Evolutionary conservation across 1,140 invertebrate genomes (phyloP), one percentile per base, ranked within the genome.

Genomic region (Geopemphigus sp.): DNA sequence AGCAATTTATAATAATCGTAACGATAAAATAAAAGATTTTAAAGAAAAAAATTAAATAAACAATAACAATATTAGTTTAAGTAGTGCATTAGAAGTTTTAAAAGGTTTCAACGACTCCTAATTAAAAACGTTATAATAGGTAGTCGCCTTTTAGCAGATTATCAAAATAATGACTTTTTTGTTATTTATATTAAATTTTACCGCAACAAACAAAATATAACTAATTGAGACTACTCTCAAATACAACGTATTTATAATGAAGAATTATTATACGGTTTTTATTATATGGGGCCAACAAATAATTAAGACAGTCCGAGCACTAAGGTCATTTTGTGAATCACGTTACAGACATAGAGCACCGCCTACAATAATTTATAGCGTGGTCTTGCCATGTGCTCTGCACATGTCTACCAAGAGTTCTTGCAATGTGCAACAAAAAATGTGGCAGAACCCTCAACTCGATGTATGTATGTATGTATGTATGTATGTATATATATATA

Each of bases 251-350:
- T 66, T n/a, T 15, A 15, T 66, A 66, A 66, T 66, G 63, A 66
- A 66, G 32, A 66, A 66, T 66, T n/a, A 66, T 66, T 66, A 66
- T 11, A 19, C 8, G 0, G 29, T 32, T 5, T 63, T 66, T 22
- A 47, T 26, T 50, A 50, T n/a, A n/a, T 22, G 39, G 22, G 24
- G 45, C 39, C 39, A 24, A 68, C 22, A 47, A 47, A 24, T 68
- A 68, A 70, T 53, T 29, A 39, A 72, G 26, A 72, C 68, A 32
- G 24, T 72, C 47, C 47, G 10, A 72, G 24, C 50, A 29, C 17
- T 53, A 54, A 72, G 68, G 50, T 72, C 68, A 72, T 17, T 68
- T 72, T 50, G 29, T 54, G 68, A 53, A 19, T 24, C 24, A 72
- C 29, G 53, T 72, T 72, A 32, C 54, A 29, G 10, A 66, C 32